These are phyloP conservation scores for Tiliqua scincoides DNA, from an alignment of 2,113 vertebrate species.

Conservation along the genomic window DNA sequence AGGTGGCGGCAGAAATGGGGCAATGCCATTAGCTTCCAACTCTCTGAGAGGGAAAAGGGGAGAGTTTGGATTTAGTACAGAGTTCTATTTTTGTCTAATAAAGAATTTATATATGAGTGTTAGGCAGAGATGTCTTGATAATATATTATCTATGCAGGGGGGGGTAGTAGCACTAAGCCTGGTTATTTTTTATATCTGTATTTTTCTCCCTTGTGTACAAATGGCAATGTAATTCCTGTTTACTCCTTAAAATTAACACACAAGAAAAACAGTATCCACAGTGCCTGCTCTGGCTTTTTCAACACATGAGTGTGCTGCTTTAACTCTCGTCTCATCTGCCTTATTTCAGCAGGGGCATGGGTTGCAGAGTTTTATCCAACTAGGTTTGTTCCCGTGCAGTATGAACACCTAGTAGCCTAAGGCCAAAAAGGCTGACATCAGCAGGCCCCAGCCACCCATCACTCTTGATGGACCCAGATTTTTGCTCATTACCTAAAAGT, in stretches of 20 bases:
- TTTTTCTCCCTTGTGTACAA: constrained; percentile 1
- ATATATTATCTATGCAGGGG: constrained; percentile 4
- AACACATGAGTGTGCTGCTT: too few species aligned
- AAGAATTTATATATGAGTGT: constrained; percentile 69
- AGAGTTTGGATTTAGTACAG: constrained; percentile 44
- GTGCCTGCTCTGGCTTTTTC: not conserved
- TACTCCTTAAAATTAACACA: constrained; percentile 14
- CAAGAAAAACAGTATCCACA: not conserved
- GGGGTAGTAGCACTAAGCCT: not conserved
- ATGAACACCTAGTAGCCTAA: not conserved
- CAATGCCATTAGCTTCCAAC: not conserved
- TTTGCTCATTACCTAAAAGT: too few species aligned
- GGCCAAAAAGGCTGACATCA: not conserved
- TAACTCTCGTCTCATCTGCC: not conserved
- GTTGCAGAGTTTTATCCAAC: not conserved
- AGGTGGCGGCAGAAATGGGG: not conserved
- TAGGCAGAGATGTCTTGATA: constrained; percentile 10
- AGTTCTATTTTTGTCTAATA: constrained; percentile 77
- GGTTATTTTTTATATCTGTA: constrained; percentile 31
- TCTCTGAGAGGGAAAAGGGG: not conserved
- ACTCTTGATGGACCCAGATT: too few species aligned
- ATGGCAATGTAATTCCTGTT: not conserved
- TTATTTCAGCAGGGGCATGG: not conserved
- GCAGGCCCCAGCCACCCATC: too few species aligned
- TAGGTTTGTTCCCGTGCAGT: not conserved